Conservation (phyloP, 2,888 invertebrate genomes). For the Noctuana brunneofusca region DNA sequence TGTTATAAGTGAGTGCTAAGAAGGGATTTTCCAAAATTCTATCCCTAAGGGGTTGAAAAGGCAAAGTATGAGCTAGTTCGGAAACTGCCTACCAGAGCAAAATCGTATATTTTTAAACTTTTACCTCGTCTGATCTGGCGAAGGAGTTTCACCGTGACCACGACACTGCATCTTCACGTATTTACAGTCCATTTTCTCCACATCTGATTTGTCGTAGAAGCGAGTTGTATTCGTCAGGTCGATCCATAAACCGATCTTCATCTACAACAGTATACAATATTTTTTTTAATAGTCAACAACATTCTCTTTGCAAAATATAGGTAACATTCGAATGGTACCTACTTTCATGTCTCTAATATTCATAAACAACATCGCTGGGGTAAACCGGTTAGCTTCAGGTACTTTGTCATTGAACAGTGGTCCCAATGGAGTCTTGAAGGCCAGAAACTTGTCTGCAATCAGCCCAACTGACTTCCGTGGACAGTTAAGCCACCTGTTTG, state of each 20-base stretch:
- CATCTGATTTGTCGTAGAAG: constrained; percentile 93
- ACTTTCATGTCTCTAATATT: constrained; percentile 91
- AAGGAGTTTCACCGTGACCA: constrained; percentile 97
- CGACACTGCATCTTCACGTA: constrained; percentile 95
- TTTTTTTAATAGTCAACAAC: constrained; percentile 4
- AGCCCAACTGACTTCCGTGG: constrained; percentile 90
- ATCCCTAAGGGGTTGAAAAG: too few species aligned
- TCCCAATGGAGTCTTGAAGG: constrained; percentile 97
- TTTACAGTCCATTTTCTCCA: constrained; percentile 89
- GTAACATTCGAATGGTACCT: constrained; percentile 43
- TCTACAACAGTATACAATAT: constrained; percentile 69
- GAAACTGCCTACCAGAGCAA: too few species aligned
- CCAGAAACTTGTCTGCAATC: constrained; percentile 92
- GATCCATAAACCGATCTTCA: constrained; percentile 96
- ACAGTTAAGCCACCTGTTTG: constrained; percentile 93
- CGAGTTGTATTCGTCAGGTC: constrained; percentile 97
- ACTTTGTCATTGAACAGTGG: constrained; percentile 92
- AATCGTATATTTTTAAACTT: neutral
- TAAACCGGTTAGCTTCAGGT: constrained; percentile 91
- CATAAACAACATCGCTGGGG: constrained; percentile 93
- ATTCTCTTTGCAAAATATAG: constrained; percentile 6
- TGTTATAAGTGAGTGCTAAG: too few species aligned
- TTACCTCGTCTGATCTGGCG: constrained; percentile 88
- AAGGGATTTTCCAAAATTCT: too few species aligned
- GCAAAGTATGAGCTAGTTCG: too few species aligned